A percentile compares a stretch with the other conserved stretches of the same genome.
Conservation (phyloP, 2,888 invertebrate genomes). For the Diaperis boleti region DNA sequence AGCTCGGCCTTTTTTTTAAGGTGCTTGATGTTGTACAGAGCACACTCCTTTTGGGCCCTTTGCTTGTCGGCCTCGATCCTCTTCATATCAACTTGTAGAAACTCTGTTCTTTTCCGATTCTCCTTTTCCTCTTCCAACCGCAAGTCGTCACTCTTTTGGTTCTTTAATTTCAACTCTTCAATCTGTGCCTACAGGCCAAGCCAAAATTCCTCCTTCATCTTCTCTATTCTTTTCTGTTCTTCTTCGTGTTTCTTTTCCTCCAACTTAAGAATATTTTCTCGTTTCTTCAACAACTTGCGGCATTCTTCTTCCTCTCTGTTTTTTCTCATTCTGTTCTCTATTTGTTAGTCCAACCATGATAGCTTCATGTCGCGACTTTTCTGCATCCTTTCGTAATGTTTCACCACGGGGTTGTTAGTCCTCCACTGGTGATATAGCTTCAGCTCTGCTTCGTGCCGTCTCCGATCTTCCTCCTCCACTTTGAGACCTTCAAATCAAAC, state of each 20-base stretch:
- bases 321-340: constrained; percentile 66
- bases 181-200: constrained; percentile 54
- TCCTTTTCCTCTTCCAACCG: no score
- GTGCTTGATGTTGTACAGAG: constrained; percentile 61
- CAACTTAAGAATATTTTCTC: constrained; percentile 62
- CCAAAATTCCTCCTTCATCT: constrained; percentile 58
- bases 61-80: no score
- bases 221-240: constrained; percentile 60
- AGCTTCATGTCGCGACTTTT: no score
- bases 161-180: constrained; percentile 52
- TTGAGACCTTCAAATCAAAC: constrained; percentile 70
- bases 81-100: no score
- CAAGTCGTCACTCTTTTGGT: constrained; percentile 53
- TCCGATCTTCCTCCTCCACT: no score
- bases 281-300: constrained; percentile 55
- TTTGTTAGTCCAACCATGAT: constrained; percentile 74
- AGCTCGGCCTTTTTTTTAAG: constrained; percentile 59
- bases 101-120: no score
- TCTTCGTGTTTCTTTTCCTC: constrained; percentile 63
- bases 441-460: no score
- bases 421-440: no score
- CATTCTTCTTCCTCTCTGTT: constrained; percentile 66
- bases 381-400: no score
- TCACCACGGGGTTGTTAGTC: no score
- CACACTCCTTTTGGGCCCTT: no score